phyloP scores from a whole-genome alignment of 2,797 vertebrate genomes.

The Tympanoctomys barrerae region DNA sequence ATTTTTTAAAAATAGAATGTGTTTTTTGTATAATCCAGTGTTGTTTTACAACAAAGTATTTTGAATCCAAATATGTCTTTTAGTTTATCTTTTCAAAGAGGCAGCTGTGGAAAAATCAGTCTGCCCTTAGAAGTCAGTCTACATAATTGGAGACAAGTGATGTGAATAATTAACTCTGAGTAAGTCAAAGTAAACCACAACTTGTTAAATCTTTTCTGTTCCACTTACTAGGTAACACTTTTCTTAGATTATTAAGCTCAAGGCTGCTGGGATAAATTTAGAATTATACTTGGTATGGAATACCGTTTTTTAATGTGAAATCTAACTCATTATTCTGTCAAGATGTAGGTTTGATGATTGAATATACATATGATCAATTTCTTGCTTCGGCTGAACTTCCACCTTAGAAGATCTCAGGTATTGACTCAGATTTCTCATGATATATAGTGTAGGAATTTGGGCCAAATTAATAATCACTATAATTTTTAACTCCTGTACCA shows the following conservation, averaged over 20 bases:
- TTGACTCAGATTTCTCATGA: slow-evolving; percentile 33
- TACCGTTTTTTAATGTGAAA: slow-evolving; percentile 20
- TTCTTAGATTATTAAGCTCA: slow-evolving; percentile 21
- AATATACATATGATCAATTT: slow-evolving; percentile 54
- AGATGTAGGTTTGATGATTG: slow-evolving; percentile 16
- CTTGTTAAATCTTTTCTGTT: slow-evolving; percentile 57
- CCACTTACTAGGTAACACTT: slow-evolving; percentile 37
- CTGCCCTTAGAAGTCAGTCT: slow-evolving; percentile 2
- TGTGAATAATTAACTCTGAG: neutral
- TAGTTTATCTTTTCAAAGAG: neutral
- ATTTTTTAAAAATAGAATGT: neutral
- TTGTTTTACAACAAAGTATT: neutral
- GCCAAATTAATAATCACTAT: slow-evolving; percentile 14
- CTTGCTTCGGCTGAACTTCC: slow-evolving; percentile 37
- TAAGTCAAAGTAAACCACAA: slow-evolving; percentile 61
- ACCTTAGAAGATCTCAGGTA: neutral
- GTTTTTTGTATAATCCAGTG: neutral
- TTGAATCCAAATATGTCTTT: neutral
- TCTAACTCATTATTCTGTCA: slow-evolving; percentile 52
- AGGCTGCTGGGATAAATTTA: slow-evolving; percentile 22
- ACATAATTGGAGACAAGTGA: slow-evolving; percentile 30
- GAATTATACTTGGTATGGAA: neutral
- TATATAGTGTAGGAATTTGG: slow-evolving; percentile 18
- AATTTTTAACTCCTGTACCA: slow-evolving; percentile 42
- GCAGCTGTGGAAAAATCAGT: neutral